Evolutionary conservation across 2,888 invertebrate species (phyloP), one percentile per base, ranked within the genome.

Genomic region (Platycheirus albimanus): DNA sequence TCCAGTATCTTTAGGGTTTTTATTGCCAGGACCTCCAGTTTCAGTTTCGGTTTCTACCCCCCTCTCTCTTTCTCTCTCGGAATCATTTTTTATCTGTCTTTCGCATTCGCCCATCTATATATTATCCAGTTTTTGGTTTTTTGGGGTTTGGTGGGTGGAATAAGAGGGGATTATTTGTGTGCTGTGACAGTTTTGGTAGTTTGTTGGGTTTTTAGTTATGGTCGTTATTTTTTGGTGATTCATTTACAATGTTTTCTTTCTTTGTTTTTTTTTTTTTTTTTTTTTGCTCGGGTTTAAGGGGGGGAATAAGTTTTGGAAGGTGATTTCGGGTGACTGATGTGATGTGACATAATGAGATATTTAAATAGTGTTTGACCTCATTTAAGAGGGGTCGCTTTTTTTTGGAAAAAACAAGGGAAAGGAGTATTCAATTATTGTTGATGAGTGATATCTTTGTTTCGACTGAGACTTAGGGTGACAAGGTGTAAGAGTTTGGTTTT

Each of bases 1-100:
- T 77, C 45, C 83, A 56, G 74, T 83, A 72, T 72, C 83, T 69
- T 67, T 41, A 49, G 38, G 83, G 64, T 56, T 78, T 83, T 78
- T 83, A 83, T 78, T 78, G 77, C 83, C 83, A 83, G 64, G 70
- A 66, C 66, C 47, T 61, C 43, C 24, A 36, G 30, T 61, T 45
- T 61, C 24, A 36, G 30, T 61, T 45, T 61, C 17, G 5, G 28
- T 30, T 43, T 58, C 10, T 56, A 38, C 36, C 11, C 24, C 20
- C 17, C 15, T 33, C 24, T 38, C n/a, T 13, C 20, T n/a, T n/a
- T 20, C 41, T 41, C 17, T 6, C 33, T 33, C 10, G 5, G 11
- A 17, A 19, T 10, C 19, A 2, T 20, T 15, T 30, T 47, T 36
- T 58, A 20, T 24, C 43, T 51, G 8, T 58, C 17, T 28, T 30